A percentile compares a stretch with the other conserved stretches of the same genome.
These are phyloP conservation scores for Podilymbus podiceps DNA, from an alignment of 2,113 vertebrate genomes.

Conservation along the genomic window DNA sequence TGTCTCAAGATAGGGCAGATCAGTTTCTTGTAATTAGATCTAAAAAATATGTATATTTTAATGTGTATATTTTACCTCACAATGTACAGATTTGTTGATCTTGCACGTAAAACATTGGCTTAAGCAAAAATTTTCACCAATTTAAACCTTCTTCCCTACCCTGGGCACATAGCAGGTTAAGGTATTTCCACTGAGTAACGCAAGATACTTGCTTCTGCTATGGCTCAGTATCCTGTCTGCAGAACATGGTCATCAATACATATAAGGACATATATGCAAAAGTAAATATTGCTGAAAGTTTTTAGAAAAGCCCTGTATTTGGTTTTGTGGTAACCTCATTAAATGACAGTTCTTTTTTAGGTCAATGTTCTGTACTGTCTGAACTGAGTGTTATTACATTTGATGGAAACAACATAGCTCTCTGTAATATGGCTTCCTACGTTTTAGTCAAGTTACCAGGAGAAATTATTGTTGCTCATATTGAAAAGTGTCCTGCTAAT, in stretches of 20 bases:
- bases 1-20: neutral
- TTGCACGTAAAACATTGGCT: neutral
- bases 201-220: neutral
- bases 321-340: slow-evolving; percentile 12
- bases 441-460: slow-evolving; percentile 88
- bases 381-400: slow-evolving; percentile 95
- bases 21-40: neutral
- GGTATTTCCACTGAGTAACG: neutral
- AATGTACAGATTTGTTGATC: neutral
- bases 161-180: neutral
- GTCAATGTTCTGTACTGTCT: slow-evolving; percentile 93
- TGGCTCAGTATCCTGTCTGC: neutral
- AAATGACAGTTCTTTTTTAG: slow-evolving; percentile 70
- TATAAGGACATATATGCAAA: neutral
- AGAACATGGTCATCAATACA: neutral
- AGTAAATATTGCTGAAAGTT: neutral
- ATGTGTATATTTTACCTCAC: neutral
- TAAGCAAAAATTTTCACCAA: neutral
- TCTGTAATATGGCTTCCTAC: slow-evolving; percentile 93
- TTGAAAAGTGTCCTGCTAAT: slow-evolving; percentile 91
- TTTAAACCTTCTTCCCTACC: neutral
- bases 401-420: slow-evolving; percentile 93
- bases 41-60: neutral
- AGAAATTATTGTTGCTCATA: slow-evolving; percentile 90
- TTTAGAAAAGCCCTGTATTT: neutral